phyloP scores from a whole-genome alignment of 2,113 vertebrate genomes.

The Epinephelus cyanopodus region DNA sequence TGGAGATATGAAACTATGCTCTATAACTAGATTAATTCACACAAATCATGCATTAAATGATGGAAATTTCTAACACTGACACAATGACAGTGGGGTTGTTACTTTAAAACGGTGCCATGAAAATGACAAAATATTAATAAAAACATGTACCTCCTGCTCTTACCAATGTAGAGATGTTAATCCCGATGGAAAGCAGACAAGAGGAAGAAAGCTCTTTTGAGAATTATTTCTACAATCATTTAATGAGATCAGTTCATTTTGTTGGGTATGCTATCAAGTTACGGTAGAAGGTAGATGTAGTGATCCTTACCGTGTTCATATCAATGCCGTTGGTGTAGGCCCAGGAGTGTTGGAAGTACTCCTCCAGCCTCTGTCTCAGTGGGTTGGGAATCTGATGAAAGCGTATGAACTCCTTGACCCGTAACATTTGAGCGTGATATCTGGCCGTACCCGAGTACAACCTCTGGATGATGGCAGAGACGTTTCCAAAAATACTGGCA shows the following conservation, averaged over 20 bases:
- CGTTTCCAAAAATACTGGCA: slow-evolving; percentile 99
- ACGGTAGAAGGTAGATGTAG: background rate
- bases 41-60: slow-evolving; percentile 5
- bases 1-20: background rate
- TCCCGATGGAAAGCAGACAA: slow-evolving; percentile 93
- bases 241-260: background rate
- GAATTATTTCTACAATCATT: slow-evolving; percentile 69
- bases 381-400: slow-evolving; percentile 99
- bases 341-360: slow-evolving; percentile 99
- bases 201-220: slow-evolving; percentile 92
- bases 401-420: slow-evolving; percentile 98
- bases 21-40: background rate
- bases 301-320: slow-evolving; percentile 94
- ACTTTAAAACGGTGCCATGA: slow-evolving; percentile 23
- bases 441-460: slow-evolving; percentile 97
- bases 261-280: background rate
- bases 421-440: slow-evolving; percentile 98
- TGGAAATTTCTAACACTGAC: background rate
- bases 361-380: slow-evolving; percentile 94
- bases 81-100: background rate
- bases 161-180: slow-evolving; percentile 92
- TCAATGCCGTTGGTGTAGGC: slow-evolving; percentile 99
- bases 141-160: slow-evolving; percentile 97
- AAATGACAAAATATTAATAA: slow-evolving; percentile 48
- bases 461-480: slow-evolving; percentile 99